Evolutionary conservation across 2,797 vertebrate genomes (phyloP).

Genomic region (Halcyon chelicuti): DNA sequence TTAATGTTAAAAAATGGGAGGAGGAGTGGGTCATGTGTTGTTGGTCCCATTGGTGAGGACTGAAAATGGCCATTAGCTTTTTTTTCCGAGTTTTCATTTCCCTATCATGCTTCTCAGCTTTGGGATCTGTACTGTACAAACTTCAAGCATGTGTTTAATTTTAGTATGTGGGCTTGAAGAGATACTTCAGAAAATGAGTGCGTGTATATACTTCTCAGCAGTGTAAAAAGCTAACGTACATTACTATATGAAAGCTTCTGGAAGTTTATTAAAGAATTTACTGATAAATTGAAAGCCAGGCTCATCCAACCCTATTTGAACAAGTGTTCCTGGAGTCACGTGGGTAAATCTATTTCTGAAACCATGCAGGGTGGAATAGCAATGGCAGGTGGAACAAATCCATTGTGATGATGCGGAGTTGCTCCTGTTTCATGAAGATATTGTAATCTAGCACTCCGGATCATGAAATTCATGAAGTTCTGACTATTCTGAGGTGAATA

Average conservation of each 20-base stretch:
- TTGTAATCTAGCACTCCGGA: not conserved
- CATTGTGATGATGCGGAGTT: not conserved
- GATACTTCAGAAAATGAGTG: not conserved
- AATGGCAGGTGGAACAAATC: not conserved
- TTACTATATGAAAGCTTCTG: not conserved
- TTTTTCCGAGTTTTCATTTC: not conserved
- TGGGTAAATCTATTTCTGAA: not conserved
- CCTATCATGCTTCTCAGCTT: not conserved
- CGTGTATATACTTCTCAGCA: fast-evolving
- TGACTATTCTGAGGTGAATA: not conserved
- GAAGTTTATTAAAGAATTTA: not conserved
- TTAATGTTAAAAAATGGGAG: not conserved
- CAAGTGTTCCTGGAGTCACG: not conserved
- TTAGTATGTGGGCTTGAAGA: not conserved
- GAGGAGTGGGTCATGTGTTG: not conserved
- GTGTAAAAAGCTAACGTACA: not conserved
- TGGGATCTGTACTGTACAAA: not conserved
- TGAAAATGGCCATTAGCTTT: not conserved
- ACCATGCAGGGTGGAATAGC: not conserved
- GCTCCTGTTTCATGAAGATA: not conserved
- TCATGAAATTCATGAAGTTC: not conserved
- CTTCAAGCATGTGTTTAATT: not conserved
- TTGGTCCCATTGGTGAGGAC: not conserved
- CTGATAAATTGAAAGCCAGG: not conserved
- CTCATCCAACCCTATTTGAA: not conserved